A percentile compares a stretch with the other conserved stretches of the same genome.
These are phyloP conservation scores for Vidua chalybeata DNA, from an alignment of 2,113 vertebrate genomes.

Conservation along the genomic window DNA sequence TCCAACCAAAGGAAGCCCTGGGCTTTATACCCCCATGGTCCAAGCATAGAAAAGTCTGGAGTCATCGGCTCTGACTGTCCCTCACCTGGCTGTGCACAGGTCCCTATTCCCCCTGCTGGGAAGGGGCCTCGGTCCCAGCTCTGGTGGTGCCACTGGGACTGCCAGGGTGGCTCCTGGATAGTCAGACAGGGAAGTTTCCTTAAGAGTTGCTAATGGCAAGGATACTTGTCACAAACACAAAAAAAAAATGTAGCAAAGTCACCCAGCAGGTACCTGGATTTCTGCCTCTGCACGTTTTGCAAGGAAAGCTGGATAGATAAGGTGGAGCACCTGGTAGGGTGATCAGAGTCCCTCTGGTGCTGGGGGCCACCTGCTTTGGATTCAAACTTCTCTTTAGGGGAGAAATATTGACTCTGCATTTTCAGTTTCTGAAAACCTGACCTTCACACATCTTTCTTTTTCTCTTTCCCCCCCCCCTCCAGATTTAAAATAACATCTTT, in stretches of 20 bases:
- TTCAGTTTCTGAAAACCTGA: background rate
- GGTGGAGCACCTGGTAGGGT: background rate
- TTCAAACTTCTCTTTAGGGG: background rate
- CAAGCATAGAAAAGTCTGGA: background rate
- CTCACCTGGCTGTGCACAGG: background rate
- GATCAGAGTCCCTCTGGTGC: background rate
- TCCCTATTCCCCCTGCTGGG: background rate
- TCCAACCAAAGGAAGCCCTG: background rate
- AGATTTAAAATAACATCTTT: background rate
- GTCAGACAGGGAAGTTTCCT: background rate
- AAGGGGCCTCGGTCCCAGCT: background rate
- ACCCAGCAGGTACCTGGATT: background rate
- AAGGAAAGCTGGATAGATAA: background rate
- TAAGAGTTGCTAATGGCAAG: background rate
- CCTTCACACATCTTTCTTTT: too few relatives aligned
- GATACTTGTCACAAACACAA: background rate
- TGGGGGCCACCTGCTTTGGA: background rate
- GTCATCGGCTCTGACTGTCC: rapidly evolving
- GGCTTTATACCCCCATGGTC: background rate
- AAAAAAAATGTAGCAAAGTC: background rate
- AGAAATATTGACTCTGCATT: background rate
- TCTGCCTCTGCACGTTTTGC: rapidly evolving
- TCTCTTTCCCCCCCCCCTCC: too few relatives aligned
- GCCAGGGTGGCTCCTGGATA: background rate
- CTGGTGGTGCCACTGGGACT: background rate